A percentile compares a stretch with the other conserved stretches of the same genome.
phyloP scores from a whole-genome alignment of 2,113 vertebrate genomes.

The Cochlearius cochlearius region DNA sequence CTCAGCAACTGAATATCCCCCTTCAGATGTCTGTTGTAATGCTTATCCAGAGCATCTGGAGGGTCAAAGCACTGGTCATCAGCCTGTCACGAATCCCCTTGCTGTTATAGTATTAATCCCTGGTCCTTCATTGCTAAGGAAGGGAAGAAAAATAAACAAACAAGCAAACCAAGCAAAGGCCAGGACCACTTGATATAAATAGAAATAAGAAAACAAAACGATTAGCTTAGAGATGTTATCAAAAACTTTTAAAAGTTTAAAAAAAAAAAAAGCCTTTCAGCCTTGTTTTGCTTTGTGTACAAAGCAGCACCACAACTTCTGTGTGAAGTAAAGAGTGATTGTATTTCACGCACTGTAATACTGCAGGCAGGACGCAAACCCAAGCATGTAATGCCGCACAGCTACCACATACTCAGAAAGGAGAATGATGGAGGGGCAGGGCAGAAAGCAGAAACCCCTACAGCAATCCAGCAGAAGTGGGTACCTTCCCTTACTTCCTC shows the following conservation, averaged over 20 bases:
- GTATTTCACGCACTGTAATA: not conserved
- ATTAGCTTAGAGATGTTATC: not conserved
- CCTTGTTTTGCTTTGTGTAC: not conserved
- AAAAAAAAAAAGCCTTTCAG: not conserved
- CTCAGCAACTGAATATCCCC: not conserved
- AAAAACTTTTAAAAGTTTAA: not conserved
- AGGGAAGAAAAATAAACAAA: conserved; percentile 22
- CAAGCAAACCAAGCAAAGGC: not conserved
- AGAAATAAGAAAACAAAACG: not conserved
- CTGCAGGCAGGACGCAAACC: not conserved
- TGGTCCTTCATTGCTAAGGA: not conserved
- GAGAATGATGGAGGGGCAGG: not conserved
- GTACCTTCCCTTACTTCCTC: not conserved
- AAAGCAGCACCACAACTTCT: not conserved
- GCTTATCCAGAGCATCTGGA: not conserved
- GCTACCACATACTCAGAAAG: not conserved
- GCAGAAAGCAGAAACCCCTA: not conserved
- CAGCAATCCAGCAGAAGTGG: not conserved
- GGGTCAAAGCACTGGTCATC: not conserved
- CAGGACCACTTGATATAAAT: not conserved
- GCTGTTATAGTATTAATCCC: not conserved
- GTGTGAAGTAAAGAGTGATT: not conserved
- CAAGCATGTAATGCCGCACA: not conserved
- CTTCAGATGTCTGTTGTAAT: not conserved
- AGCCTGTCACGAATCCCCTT: not conserved